These are phyloP conservation scores for Macaria notata DNA, from an alignment of 2,888 invertebrate species.

Conservation along the genomic window DNA sequence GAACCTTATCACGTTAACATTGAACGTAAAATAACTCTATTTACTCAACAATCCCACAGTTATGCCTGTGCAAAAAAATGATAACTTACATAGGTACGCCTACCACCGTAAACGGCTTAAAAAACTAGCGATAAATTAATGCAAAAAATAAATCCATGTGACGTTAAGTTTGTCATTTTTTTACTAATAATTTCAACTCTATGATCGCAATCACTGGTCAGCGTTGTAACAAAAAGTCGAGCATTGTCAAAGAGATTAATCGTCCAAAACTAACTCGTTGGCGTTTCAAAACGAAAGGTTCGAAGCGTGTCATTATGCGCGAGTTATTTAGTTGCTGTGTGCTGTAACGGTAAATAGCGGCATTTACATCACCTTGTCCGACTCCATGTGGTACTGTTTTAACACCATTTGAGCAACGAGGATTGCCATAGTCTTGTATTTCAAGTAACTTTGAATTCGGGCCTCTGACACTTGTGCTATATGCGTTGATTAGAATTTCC, in stretches of 20 bases:
- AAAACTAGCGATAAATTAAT: no score
- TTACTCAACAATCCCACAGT: no score
- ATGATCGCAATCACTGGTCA: constrained; percentile 7
- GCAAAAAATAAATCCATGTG: no score
- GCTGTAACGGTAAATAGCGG: constrained; percentile 67
- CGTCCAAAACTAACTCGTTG: constrained; percentile 51
- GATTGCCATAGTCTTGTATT: no score
- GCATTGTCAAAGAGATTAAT: constrained; percentile 47
- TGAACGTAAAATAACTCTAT: no score
- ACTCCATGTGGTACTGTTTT: constrained; percentile 42
- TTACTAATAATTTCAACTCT: neutral
- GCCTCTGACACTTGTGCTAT: no score
- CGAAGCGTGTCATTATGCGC: constrained; percentile 59
- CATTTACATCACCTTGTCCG: constrained; percentile 59
- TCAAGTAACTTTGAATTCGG: no score
- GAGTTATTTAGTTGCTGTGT: constrained; percentile 61
- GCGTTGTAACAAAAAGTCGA: constrained; percentile 21
- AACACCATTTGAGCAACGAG: constrained; percentile 35
- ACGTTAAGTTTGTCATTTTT: neutral
- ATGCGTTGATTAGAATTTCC: no score
- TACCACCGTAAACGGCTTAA: no score
- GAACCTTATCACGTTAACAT: no score
- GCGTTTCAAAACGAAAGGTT: constrained; percentile 49
- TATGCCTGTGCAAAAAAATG: no score
- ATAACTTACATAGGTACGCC: no score